phyloP scores from a whole-genome alignment of 2,888 invertebrate species.

The Agapostemon virescens region DNA sequence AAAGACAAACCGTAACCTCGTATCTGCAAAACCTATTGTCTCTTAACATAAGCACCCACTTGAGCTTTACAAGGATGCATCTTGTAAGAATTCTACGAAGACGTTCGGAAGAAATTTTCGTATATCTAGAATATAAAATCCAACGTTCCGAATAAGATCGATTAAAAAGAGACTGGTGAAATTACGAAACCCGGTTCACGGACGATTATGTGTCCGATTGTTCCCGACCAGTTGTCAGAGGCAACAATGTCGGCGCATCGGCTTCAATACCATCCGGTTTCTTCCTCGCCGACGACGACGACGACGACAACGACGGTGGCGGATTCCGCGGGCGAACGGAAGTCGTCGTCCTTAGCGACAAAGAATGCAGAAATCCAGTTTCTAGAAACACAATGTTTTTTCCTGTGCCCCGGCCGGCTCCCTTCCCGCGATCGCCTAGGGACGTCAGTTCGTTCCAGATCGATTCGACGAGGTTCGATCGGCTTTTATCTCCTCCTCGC shows the following conservation, averaged over 20 bases:
- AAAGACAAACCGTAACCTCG: no score
- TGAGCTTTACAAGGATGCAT: no score
- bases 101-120: no score
- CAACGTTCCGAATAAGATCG: no score
- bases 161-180: neutral
- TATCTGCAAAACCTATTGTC: no score
- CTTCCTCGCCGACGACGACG: neutral
- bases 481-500: slow-evolving; percentile 42
- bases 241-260: neutral
- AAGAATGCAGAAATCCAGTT: slow-evolving; percentile 33
- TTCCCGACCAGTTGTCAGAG: neutral
- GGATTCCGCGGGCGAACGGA: slow-evolving; percentile 8
- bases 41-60: no score
- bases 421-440: neutral
- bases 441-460: slow-evolving; percentile 21
- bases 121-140: no score
- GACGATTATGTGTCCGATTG: neutral
- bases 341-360: slow-evolving; percentile 8
- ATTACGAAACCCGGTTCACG: slow-evolving; percentile 2
- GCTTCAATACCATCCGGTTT: slow-evolving; percentile 22
- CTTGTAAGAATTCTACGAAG: no score
- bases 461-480: slow-evolving; percentile 50
- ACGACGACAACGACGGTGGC: neutral
- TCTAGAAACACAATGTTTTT: slow-evolving; percentile 14
- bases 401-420: neutral